These are phyloP conservation scores for Terebella lapidaria DNA, from an alignment of 2,888 invertebrate genomes.

Conservation along the genomic window DNA sequence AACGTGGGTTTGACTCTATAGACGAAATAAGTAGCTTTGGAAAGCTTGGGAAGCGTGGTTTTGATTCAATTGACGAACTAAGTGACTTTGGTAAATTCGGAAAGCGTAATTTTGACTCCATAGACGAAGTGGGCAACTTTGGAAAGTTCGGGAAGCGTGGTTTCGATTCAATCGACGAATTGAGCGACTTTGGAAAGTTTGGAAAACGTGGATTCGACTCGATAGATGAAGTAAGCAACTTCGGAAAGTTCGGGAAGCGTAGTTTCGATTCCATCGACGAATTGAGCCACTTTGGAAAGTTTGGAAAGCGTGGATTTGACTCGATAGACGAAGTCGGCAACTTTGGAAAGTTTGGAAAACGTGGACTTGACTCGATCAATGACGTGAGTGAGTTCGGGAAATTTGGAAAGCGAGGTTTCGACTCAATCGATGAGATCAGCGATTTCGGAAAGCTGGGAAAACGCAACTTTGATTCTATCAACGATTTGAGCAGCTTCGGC, in stretches of 20 bases:
- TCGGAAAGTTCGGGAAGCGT: background rate
- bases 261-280: background rate
- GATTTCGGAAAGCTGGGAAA: background rate
- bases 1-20: background rate
- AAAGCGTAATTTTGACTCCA: background rate
- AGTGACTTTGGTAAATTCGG: background rate
- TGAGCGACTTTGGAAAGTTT: background rate
- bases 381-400: background rate
- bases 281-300: background rate
- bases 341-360: background rate
- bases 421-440: background rate
- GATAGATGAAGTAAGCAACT: background rate
- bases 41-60: background rate
- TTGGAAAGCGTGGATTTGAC: background rate
- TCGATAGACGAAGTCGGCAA: background rate
- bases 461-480: background rate
- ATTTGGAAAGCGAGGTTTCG: background rate
- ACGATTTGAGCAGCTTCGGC: background rate
- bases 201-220: background rate
- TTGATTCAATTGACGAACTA: background rate
- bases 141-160: background rate
- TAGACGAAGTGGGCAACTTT: background rate
- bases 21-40: background rate
- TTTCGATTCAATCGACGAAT: background rate
- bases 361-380: background rate